Evolutionary conservation across 2,888 invertebrate genomes (phyloP), one percentile per base, ranked within the genome.

Genomic region (Dastarcus helophoroides): DNA sequence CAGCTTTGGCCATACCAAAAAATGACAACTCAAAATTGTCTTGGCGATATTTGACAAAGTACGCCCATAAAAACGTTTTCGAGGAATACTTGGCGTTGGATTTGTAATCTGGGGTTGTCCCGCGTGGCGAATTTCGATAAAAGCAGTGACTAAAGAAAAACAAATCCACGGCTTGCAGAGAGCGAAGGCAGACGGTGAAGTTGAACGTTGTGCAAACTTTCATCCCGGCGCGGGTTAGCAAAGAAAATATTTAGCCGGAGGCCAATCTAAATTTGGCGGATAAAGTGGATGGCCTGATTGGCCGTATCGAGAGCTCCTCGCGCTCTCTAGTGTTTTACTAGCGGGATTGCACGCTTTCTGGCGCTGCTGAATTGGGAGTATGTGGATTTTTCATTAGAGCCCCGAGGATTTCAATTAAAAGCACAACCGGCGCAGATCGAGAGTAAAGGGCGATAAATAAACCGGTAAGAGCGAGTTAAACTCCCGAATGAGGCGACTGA

Each of bases 161-260:
- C 49, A 53, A 53, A 53, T 53, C 53, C 39, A 49, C 42, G n/a
- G n/a, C 42, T 32, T 5, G 19, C 36, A 29, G 41, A 31, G 39
- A 45, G 40, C 35, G 39, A 40, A 33, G 37, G 41, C 39, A 42
- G 40, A 42, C n/a, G 38, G 44, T 41, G 37, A 42, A 41, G 46
- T 41, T 41, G 46, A 51, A 44, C 51, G 51, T 45, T 56, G 42
- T 50, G 49, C 54, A 59, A 61, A 62, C 60, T 59, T 59, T 59
- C 58, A 62, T 61, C 60, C 56, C 56, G 51, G 46, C 48, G 51
- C n/a, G 50, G 56, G 60, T 60, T 61, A 58, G 57, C 49, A 60
- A 62, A 58, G 62, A 65, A 60, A 65, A 66, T 65, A 66, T 64
- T 65, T 63, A 59, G 62, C 60, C 62, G 50, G 50, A 46, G 58